Evolutionary conservation across 2,113 vertebrate genomes (phyloP).

Genomic region (Chloropsis hardwickii): DNA sequence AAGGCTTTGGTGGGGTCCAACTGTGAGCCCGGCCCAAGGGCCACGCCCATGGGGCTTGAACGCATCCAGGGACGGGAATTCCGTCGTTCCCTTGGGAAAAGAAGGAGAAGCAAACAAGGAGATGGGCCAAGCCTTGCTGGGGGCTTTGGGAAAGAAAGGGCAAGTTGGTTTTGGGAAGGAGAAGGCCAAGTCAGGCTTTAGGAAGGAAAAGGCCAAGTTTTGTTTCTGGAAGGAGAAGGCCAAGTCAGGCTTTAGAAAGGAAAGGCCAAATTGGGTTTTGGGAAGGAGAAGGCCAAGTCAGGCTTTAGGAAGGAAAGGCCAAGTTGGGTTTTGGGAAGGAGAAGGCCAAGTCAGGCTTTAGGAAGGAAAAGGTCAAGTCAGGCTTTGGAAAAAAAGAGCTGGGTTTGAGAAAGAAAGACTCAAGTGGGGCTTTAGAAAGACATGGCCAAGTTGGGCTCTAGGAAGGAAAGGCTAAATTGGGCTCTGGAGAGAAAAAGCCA

Average conservation of each 20-base stretch:
- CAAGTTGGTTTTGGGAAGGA: too few species aligned
- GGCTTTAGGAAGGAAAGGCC: background rate
- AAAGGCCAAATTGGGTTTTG: background rate
- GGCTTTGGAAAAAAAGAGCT: background rate
- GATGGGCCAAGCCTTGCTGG: background rate
- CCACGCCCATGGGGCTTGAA: rapidly evolving
- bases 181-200: background rate
- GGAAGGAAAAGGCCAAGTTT: too few species aligned
- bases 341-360: background rate
- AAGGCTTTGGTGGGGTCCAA: background rate
- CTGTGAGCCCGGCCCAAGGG: rapidly evolving
- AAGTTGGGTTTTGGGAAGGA: too few species aligned
- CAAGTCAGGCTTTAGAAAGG: background rate
- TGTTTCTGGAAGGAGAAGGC: too few species aligned
- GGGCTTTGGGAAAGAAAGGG: background rate
- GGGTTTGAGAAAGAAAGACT: background rate
- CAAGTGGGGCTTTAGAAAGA: background rate
- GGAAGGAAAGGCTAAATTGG: rapidly evolving
- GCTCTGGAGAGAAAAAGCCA: background rate
- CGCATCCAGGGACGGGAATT: rapidly evolving
- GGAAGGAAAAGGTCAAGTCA: background rate
- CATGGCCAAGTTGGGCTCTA: rapidly evolving
- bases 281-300: background rate
- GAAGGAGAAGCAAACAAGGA: too few species aligned
- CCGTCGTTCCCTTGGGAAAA: rapidly evolving